Base-by-base conservation (phyloP, 92 coral and sea anemone genomes). In the Plumapathes pennacea region DNA sequence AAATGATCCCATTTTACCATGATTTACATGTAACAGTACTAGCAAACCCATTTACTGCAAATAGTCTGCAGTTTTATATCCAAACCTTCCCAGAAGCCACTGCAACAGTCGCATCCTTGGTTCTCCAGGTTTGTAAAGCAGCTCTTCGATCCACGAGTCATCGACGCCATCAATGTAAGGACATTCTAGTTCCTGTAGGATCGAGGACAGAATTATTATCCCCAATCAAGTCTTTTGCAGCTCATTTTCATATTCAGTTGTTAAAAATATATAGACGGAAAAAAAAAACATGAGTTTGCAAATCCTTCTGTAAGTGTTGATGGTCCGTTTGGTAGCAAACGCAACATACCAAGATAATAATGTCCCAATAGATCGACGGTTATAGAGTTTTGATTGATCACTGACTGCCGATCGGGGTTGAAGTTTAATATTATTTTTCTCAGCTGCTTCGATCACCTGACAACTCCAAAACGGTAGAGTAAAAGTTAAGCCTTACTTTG, bases 91-190 rank as follows among this genome's bases (percentile, higher is more conserved):
- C 21, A 94, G 76, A 33, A 78, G 74, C 99, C 99, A 94, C 33
- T 94, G 94, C 30, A 94, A 42, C 19, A 94, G 90, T 32, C 99
- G 66, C 39, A 94, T 41, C 68, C 99, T 72, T 41, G 99, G 96
- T 62, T 94, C 94, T 18, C 99, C 96, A 52, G 99, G 89, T 47
- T 94, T 88, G 45, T 72, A 94, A 14, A 94, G 49, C 42, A 94
- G 70, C 25, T 94, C 99, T 21, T 89, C 96, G 38, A 94, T 72
- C 99, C 99, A 94, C 11, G 99, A 76, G 33, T 94, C 99, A 27
- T 94, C 99, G 7, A 94, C 99, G 26, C 96, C 96, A 60, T 78
- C 95, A 44, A 94, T 73, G 38, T 94, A 89, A 37, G 99, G 99
- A 50, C 99, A 94, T 15, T 70, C 90, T 36, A 94, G 96, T 13